These are phyloP conservation scores for Pampus argenteus DNA, from an alignment of 2,797 vertebrate genomes.

Conservation along the genomic window DNA sequence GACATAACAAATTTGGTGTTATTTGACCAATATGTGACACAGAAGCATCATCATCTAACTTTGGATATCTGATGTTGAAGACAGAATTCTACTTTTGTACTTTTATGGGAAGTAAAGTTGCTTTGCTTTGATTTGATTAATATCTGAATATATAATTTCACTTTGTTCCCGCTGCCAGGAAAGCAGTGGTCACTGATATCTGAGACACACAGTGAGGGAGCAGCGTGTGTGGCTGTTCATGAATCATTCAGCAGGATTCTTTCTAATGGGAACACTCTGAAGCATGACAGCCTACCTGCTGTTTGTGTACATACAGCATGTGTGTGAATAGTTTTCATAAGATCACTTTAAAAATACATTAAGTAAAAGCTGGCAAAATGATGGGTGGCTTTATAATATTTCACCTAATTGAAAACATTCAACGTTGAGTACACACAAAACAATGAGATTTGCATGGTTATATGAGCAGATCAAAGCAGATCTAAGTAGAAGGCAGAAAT, in stretches of 20 bases:
- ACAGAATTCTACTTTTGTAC: no score
- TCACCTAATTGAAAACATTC: background rate
- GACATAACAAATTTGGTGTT: no score
- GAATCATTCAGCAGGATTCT: constrained; percentile 21
- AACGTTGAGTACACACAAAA: no score
- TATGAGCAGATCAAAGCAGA: no score
- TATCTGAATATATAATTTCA: background rate
- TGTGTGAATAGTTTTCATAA: constrained; percentile 1
- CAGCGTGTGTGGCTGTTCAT: constrained; percentile 10
- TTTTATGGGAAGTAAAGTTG: background rate
- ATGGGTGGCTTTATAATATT: background rate
- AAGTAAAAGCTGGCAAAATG: background rate
- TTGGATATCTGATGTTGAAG: no score
- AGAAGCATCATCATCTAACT: no score
- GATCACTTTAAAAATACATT: background rate
- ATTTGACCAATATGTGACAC: no score
- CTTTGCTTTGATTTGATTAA: no score
- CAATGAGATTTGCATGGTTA: no score
- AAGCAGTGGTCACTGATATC: constrained; percentile 4
- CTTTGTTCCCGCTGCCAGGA: background rate
- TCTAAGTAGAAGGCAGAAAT: no score
- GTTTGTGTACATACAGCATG: background rate
- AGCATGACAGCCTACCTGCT: background rate
- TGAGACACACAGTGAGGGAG: background rate
- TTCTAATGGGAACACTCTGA: constrained; percentile 5